Conservation (phyloP, 2,113 vertebrate genomes). For the Falco punctatus region DNA sequence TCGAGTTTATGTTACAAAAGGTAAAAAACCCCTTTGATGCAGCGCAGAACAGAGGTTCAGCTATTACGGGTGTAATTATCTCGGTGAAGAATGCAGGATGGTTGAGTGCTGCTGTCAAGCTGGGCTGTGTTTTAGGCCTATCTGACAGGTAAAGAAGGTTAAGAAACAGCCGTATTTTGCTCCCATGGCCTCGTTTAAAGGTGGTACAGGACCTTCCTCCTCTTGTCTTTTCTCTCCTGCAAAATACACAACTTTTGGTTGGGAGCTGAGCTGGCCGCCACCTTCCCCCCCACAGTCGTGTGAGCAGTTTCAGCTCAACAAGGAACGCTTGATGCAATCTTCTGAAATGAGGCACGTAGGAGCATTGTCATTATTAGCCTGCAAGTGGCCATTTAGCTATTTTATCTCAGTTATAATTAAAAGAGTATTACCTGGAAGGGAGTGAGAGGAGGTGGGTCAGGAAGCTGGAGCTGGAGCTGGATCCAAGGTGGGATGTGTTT, state of each 20-base stretch:
- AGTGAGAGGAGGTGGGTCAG: slow-evolving; percentile 5
- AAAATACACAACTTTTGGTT: background rate
- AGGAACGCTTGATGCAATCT: slow-evolving; percentile 41
- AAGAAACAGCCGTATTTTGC: background rate
- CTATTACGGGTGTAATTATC: background rate
- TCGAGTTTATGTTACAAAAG: background rate
- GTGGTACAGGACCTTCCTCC: background rate
- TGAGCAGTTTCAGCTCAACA: background rate
- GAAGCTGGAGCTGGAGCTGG: background rate
- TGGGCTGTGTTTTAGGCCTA: background rate
- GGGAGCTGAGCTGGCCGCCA: background rate
- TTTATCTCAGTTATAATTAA: slow-evolving; percentile 17
- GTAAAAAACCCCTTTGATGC: background rate
- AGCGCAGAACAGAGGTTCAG: background rate
- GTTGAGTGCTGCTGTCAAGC: slow-evolving; percentile 6
- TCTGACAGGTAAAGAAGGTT: background rate
- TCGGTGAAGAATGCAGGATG: background rate
- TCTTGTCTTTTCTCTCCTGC: background rate
- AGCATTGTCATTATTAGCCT: background rate
- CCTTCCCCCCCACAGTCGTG: background rate
- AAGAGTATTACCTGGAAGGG: background rate
- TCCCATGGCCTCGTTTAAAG: background rate
- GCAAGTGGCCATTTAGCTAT: slow-evolving; percentile 16
- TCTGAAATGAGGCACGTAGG: background rate
- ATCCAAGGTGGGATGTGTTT: background rate